Conservation (phyloP, 2,113 vertebrate species). For the Neolamprologus ventralis region DNA sequence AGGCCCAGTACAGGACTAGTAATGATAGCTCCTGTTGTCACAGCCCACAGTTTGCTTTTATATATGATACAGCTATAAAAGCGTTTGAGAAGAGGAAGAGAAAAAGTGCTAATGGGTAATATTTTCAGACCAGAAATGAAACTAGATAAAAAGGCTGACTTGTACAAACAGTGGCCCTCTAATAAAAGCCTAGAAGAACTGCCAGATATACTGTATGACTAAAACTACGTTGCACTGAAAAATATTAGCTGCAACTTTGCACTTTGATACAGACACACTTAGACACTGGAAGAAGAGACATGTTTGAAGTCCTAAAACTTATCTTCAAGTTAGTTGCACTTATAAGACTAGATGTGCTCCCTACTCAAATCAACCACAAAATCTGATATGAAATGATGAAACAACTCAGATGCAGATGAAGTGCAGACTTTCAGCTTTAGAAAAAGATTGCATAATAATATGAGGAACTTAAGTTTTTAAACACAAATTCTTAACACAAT, state of each 20-base stretch:
- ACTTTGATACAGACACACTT: background rate
- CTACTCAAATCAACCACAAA: background rate
- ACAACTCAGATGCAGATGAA: background rate
- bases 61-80: background rate
- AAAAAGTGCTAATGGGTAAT: background rate
- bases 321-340: background rate
- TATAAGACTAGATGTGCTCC: background rate
- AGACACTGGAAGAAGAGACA: background rate
- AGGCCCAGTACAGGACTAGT: background rate
- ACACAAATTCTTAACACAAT: background rate
- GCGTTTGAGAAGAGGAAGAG: background rate
- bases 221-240: accelerated
- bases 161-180: accelerated
- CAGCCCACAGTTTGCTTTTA: accelerated
- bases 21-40: background rate
- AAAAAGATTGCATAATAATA: background rate
- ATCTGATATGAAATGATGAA: background rate
- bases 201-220: background rate
- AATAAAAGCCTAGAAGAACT: background rate
- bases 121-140: background rate
- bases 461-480: background rate
- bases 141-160: background rate
- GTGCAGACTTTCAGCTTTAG: background rate
- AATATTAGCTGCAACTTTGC: background rate
- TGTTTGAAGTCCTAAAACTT: background rate